Evolutionary conservation across 2,888 invertebrate species (phyloP), one percentile per base, ranked within the genome.

Genomic region (Autographa pulchrina): DNA sequence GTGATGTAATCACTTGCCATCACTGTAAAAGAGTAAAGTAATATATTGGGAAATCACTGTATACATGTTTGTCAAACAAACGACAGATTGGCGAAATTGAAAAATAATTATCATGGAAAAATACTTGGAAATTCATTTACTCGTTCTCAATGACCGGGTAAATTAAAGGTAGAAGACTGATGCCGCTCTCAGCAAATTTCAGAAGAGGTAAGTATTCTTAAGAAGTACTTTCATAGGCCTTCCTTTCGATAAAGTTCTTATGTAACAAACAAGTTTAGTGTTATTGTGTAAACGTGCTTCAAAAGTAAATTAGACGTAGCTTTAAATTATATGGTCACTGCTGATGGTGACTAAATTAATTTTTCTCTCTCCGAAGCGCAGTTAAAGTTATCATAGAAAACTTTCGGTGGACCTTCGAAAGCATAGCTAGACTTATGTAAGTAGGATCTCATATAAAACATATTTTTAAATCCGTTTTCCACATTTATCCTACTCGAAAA

Each of bases 171-270:
- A 52, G 62, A 60, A 59, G 74, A 35, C 66, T 74, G 75, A 94
- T 94, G 94, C 94, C 94, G 56, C 90, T 94, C 61, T 93, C 94
- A 74, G 92, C 88, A 65, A 94, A 90, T 86, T 94, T 94, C 75
- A 86, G 92, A 78, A 89, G 94, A 61, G 94, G 94, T 93, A 83
- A 88, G 89, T 41, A 13, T 54, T 32, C 18, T 66, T 38, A 66
- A 9, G 32, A 2, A 60, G 31, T 32, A n/a, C 4, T 31, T 35
- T 35, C 60, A 32, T 31, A 59, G 32, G 25, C 16, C 6, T 31
- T n/a, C 16, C 54, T 20, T 8, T 11, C 11, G 18, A 52, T 25
- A 2, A 25, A 25, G 25, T 25, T 25, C 25, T 25, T 25, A 25
- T 9, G 48, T 16, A n/a, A 52, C 18, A 18, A 18, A 52, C 18